These are phyloP conservation scores for Nematopogon swammerdamellus DNA, from an alignment of 2,888 invertebrate species.

Conservation along the genomic window DNA sequence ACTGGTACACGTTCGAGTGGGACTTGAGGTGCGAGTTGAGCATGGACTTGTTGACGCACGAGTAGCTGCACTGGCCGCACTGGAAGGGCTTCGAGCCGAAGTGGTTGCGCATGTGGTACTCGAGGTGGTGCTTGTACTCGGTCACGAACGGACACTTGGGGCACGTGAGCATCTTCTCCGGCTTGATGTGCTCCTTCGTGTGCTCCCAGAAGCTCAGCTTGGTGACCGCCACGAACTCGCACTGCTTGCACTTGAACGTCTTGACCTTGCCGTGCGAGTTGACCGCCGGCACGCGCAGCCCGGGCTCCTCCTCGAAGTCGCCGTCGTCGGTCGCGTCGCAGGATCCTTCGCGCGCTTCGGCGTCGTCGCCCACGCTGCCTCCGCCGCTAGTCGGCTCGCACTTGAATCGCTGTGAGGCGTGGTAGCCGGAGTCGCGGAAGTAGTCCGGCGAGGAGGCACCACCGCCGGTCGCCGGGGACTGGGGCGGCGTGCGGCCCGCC, in stretches of 20 bases:
- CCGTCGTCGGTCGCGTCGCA: constrained; percentile 47
- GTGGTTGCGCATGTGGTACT: constrained; percentile 95
- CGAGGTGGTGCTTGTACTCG: constrained; percentile 97
- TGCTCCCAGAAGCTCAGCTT: constrained; percentile 96
- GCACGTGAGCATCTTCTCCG: constrained; percentile 88
- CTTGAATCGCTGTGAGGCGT: constrained; percentile 27
- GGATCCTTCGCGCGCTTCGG: constrained; percentile 38
- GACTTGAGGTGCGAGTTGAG: constrained; percentile 96
- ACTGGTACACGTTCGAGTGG: constrained; percentile 90
- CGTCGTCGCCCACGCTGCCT: constrained; percentile 19
- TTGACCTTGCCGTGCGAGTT: constrained; percentile 83
- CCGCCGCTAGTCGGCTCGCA: constrained; percentile 15
- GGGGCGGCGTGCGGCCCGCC: constrained; percentile 41
- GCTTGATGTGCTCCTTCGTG: constrained; percentile 84
- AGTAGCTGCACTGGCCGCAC: constrained; percentile 84
- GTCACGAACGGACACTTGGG: constrained; percentile 96
- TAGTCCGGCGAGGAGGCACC: constrained; percentile 35
- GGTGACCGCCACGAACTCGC: constrained; percentile 77
- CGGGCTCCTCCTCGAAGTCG: constrained; percentile 56
- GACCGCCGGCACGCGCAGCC: constrained; percentile 59
- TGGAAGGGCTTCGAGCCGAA: constrained; percentile 93
- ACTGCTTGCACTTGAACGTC: constrained; percentile 90
- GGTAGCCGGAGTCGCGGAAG: constrained; percentile 50
- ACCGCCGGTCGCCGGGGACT: constrained; percentile 41
- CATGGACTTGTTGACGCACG: constrained; percentile 99